These are phyloP conservation scores for Siniperca scherzeri DNA, from an alignment of 2,797 vertebrate genomes.

Conservation along the genomic window DNA sequence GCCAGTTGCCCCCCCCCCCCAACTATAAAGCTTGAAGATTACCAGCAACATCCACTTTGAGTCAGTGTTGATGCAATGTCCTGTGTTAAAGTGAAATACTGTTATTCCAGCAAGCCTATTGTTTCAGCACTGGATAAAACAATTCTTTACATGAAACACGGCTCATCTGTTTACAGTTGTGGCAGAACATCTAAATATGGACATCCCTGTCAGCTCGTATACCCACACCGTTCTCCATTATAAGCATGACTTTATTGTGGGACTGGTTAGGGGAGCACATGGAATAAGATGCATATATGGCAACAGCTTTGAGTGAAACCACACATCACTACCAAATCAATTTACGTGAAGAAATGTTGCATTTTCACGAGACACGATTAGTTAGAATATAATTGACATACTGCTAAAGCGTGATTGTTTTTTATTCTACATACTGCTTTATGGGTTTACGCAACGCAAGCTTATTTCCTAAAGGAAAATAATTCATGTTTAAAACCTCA, in stretches of 20 bases:
- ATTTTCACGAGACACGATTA: not conserved
- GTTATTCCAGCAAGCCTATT: not conserved
- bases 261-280: not conserved
- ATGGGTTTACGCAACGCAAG: not conserved
- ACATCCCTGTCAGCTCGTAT: not conserved
- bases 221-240: not conserved
- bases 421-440: not conserved
- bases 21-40: not conserved
- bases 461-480: not conserved
- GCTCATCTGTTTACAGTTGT: constrained; percentile 17
- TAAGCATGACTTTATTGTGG: not conserved
- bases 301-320: not conserved
- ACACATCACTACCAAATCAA: not conserved
- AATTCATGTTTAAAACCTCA: not conserved
- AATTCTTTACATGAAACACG: not conserved
- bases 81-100: not conserved
- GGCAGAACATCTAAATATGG: constrained; percentile 9
- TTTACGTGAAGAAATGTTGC: not conserved
- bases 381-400: not conserved
- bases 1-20: not conserved
- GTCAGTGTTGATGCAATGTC: constrained; percentile 2
- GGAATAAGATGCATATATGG: not conserved
- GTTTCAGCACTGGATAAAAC: not conserved
- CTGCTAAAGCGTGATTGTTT: not conserved
- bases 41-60: not conserved